Evolutionary conservation across 2,888 invertebrate species (phyloP), one percentile per base, ranked within the genome.

Genomic region (Sminthurinus aureus): DNA sequence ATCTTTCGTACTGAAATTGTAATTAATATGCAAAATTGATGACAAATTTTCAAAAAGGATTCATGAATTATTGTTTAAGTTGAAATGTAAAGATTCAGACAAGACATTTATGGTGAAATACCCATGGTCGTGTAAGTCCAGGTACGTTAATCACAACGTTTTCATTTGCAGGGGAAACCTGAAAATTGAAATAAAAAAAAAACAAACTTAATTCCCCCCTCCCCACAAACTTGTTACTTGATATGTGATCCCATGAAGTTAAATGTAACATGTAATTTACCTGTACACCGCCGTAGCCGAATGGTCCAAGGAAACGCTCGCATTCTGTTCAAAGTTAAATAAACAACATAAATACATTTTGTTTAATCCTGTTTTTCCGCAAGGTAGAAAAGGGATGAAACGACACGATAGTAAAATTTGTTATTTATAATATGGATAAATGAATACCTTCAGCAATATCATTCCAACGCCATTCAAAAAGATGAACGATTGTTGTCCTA

Each of bases 1-100:
- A 96, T 26, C 96, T 90, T 90, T 97, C 96, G 93, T 15, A 93
- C 13, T 18, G n/a, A 64, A 4, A 64, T 4, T 64, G 64, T 4
- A 4, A 64, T 4, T 64, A 9, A 64, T 3, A 64, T 64, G 13
- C 0, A n/a, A 64, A 64, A 18, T 64, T 13, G 15, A 58, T 9
- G 11, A 15, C 58, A 9, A 58, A 58, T 58, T 58, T 58, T 12
- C 9, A 58, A 18, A 4, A 18, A 58, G 64, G n/a, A 64, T n/a
- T n/a, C 64, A 64, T n/a, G 2, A 18, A 52, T 81, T 73, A n/a
- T n/a, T n/a, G n/a, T n/a, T n/a, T n/a, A n/a, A n/a, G n/a, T n/a
- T 6, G 38, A 38, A 38, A 38, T 38, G 3, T 4, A 1, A 38
- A 38, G 38, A 38, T 38, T 38, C 3, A 38, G 6, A 38, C 6